Evolutionary conservation across 2,888 invertebrate species (phyloP).

Genomic region (Eupeodes luniger): DNA sequence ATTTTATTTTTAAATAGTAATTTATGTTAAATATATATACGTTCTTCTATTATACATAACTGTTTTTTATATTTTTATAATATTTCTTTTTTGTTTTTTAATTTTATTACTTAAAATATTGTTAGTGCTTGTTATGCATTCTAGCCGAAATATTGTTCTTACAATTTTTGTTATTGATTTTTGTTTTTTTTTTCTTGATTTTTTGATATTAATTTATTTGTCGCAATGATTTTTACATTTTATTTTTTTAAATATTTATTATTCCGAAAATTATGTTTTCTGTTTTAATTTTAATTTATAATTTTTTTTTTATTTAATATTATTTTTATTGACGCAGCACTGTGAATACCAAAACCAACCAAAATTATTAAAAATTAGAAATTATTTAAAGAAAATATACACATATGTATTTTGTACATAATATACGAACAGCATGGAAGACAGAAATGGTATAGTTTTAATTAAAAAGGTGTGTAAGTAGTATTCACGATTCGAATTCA

Average conservation of each 20-base stretch:
- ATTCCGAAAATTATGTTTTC: constrained; percentile 23
- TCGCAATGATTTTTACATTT: constrained; percentile 22
- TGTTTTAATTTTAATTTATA: constrained; percentile 23
- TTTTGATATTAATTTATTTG: constrained; percentile 33
- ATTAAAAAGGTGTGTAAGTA: no score
- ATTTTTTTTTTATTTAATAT: constrained; percentile 4
- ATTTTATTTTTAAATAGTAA: constrained; percentile 76
- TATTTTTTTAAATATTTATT: neutral
- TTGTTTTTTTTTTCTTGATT: neutral
- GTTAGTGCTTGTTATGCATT: constrained; percentile 58
- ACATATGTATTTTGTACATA: neutral
- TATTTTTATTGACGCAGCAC: constrained; percentile 69
- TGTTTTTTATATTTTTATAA: constrained; percentile 38
- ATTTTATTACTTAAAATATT: constrained; percentile 33
- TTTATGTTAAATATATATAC: constrained; percentile 70
- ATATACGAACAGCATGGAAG: constrained; percentile 57
- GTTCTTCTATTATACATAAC: constrained; percentile 67
- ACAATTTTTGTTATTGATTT: constrained; percentile 11
- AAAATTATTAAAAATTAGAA: constrained; percentile 25
- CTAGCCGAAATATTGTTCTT: constrained; percentile 56
- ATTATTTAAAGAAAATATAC: constrained; percentile 17
- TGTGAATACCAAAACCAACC: constrained; percentile 36
- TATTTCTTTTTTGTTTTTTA: neutral
- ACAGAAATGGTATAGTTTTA: constrained; percentile 51
- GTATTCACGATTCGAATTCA: neutral